Conservation (phyloP, 2,797 vertebrate genomes). For the Typhlichthys subterraneus region DNA sequence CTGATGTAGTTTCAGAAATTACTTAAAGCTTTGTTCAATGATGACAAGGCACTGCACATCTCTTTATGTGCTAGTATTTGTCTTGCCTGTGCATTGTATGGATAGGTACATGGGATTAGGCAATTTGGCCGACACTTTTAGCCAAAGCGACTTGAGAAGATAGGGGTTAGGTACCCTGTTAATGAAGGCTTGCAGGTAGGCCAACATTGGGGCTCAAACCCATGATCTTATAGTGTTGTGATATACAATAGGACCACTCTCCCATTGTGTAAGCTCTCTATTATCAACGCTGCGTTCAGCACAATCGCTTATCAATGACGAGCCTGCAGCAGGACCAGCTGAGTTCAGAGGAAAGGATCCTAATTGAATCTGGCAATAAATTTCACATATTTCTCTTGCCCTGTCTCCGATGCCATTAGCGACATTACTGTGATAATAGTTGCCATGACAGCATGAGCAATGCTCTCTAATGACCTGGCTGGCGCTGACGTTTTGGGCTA, state of each 20-base stretch:
- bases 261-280: slow-evolving; percentile 62
- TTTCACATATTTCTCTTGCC: slow-evolving; percentile 84
- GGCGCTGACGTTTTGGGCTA: slow-evolving; percentile 77
- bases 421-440: slow-evolving; percentile 85
- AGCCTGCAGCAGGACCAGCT: slow-evolving; percentile 76
- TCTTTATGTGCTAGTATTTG: too few relatives aligned
- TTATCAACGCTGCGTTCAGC: slow-evolving; percentile 70
- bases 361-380: slow-evolving; percentile 88
- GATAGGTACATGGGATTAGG: too few relatives aligned
- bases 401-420: slow-evolving; percentile 84
- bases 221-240: slow-evolving; percentile 43
- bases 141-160: too few relatives aligned
- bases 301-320: slow-evolving; percentile 83
- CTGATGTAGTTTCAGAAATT: too few relatives aligned
- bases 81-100: too few relatives aligned
- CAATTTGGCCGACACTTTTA: too few relatives aligned
- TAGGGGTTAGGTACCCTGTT: too few relatives aligned
- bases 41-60: too few relatives aligned
- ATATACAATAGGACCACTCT: slow-evolving; percentile 58
- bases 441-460: slow-evolving; percentile 88
- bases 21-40: too few relatives aligned
- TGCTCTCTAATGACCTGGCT: slow-evolving; percentile 85
- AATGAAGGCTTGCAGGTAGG: too few relatives aligned
- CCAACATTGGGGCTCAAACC: too few relatives aligned
- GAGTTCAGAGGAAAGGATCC: slow-evolving; percentile 81